Evolutionary conservation across 2,888 invertebrate genomes (phyloP).

Genomic region (Leucania comma): DNA sequence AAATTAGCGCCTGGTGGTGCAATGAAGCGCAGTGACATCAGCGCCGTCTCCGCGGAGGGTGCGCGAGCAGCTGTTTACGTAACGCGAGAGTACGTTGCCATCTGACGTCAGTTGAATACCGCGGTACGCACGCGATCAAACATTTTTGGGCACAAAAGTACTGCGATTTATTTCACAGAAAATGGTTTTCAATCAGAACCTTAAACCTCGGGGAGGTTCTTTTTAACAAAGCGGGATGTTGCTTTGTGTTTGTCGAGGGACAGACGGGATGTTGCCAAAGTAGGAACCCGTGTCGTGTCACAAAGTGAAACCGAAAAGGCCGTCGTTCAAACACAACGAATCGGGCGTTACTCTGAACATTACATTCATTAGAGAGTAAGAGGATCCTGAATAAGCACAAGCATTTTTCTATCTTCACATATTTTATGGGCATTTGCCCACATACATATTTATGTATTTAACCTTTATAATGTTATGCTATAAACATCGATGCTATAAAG

Average conservation of each 20-base stretch:
- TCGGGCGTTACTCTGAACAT: conserved; percentile 12
- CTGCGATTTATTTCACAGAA: conserved; percentile 12
- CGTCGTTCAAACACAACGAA: conserved; percentile 33
- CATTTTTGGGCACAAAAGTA: conserved; percentile 4
- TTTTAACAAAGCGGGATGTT: conserved; percentile 28
- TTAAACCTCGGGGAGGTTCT: neutral
- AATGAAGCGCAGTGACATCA: conserved; percentile 55
- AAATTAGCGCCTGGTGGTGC: conserved; percentile 47
- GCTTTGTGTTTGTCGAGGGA: conserved; percentile 29
- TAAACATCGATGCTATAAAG: conserved; percentile 16
- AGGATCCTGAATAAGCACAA: conserved; percentile 5
- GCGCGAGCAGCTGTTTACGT: conserved; percentile 53
- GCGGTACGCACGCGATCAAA: conserved; percentile 13
- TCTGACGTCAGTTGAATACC: conserved; percentile 32
- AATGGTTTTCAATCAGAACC: conserved; percentile 22
- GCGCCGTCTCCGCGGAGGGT: conserved; percentile 28
- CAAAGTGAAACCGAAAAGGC: conserved; percentile 23
- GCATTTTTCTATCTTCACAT: neutral
- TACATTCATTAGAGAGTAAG: conserved; percentile 26
- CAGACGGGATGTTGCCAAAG: conserved; percentile 7
- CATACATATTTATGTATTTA: too few species aligned
- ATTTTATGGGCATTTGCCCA: neutral
- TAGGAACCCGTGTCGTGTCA: conserved; percentile 35
- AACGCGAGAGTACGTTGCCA: conserved; percentile 38
- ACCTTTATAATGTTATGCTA: conserved; percentile 4